Evolutionary conservation across 2,113 vertebrate genomes (phyloP).

Genomic region (Oncorhynchus keta): DNA sequence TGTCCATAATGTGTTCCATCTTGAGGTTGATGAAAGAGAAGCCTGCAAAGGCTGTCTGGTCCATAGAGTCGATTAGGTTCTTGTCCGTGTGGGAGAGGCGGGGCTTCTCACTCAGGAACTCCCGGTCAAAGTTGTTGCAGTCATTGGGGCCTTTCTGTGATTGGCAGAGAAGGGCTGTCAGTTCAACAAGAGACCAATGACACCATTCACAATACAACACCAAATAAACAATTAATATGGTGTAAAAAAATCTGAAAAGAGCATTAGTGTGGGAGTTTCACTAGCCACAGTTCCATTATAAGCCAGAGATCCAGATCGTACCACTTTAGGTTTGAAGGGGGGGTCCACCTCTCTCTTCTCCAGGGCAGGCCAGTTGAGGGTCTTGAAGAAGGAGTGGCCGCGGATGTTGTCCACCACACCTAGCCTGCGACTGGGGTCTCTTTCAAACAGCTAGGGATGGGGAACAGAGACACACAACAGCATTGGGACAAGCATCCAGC

Average conservation of each 20-base stretch:
- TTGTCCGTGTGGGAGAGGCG: conserved; percentile 88
- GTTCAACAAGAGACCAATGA: not conserved
- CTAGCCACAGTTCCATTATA: not conserved
- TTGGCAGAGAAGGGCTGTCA: conserved; percentile 25
- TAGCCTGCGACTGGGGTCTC: conserved; percentile 83
- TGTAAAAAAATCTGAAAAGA: not conserved
- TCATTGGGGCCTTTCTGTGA: conserved; percentile 87
- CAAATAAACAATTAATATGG: not conserved
- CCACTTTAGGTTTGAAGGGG: conserved; percentile 97
- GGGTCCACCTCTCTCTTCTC: conserved; percentile 84
- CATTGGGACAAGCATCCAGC: not conserved
- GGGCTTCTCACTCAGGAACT: conserved; percentile 94
- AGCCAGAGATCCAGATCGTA: conserved; percentile 57
- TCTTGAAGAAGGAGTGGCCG: conserved; percentile 88
- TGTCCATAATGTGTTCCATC: conserved; percentile 81
- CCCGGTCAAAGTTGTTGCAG: conserved; percentile 95
- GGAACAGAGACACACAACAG: not conserved
- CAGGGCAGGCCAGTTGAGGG: conserved; percentile 85
- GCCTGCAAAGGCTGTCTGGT: conserved; percentile 85
- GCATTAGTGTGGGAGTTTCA: not conserved
- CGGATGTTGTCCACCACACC: conserved; percentile 87
- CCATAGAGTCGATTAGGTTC: conserved; percentile 95
- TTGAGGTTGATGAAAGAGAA: conserved; percentile 94
- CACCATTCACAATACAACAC: too few species aligned
- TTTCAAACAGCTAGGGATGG: conserved; percentile 86